Evolutionary conservation across 1,140 invertebrate genomes (phyloP), one percentile per base, ranked within the genome.

Genomic region (Dufourea novaeangliae): DNA sequence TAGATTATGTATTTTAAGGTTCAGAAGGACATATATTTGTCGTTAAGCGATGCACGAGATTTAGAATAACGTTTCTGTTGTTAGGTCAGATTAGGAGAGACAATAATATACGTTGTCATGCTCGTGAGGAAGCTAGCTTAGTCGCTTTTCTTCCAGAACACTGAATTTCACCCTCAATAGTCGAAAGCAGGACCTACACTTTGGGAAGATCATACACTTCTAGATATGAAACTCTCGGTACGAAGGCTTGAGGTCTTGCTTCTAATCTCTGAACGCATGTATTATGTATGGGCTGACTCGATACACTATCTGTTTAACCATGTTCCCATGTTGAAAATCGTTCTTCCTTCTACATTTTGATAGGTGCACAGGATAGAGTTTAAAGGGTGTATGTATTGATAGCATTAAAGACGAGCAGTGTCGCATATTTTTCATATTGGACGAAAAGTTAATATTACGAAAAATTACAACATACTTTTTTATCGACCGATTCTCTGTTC

Each of bases 61-160:
- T 46, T 66, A n/a, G 46, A 17, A 20, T 39, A 32, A 27, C 27
- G 7, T 29, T 66, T 29, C 62, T 27, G 27, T 29, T 66, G 20
- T n/a, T 7, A 59, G 29, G 6, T 59, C 63, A 37, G 34, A 27
- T 27, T 44, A 67, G 52, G 78, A 86, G 75, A 56, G 78, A 82
- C 80, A 85, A 85, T 85, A 85, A 88, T 86, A 86, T 87, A 85
- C 82, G 59, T 86, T 84, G 84, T 87, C 86, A 83, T 81, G 82
- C 85, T 84, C 82, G 79, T 27, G 78, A 59, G 75, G 62, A 70
- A 83, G 80, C 62, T 82, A 87, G 81, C 80, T 88, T 85, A 82
- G 82, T 86, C 63, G 81, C 75, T 87, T 85, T 80, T 86, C 84
- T 88, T 89, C 86, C 82, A 86, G 84, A 88, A 89, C 81, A 88